Conservation (phyloP, 2,888 invertebrate species). For the Tipula lateralis region DNA sequence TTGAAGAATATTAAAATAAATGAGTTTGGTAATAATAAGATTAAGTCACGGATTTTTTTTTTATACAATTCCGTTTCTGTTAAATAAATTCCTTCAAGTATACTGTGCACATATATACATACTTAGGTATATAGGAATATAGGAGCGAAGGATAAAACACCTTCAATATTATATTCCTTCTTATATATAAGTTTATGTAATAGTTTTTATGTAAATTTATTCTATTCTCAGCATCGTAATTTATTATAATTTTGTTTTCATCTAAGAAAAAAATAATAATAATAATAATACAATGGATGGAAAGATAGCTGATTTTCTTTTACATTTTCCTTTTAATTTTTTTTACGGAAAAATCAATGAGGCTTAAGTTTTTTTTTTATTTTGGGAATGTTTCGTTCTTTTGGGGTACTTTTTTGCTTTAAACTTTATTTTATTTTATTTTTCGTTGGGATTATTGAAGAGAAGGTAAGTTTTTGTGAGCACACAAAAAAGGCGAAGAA, state of each 20-base stretch:
- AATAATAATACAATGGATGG: neutral
- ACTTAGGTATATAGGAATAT: neutral
- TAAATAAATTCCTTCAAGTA: neutral
- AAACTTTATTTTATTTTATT: neutral
- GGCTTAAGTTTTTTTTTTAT: neutral
- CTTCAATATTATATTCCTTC: neutral
- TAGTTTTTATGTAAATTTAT: conserved; percentile 24
- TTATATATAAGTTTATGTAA: conserved; percentile 12
- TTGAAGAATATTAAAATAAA: conserved; percentile 5
- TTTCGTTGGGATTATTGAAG: neutral
- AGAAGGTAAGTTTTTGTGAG: conserved; percentile 11
- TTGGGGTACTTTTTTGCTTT: conserved; percentile 4
- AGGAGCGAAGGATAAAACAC: neutral
- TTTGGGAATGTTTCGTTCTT: neutral
- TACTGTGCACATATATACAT: neutral
- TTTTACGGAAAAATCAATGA: conserved; percentile 20
- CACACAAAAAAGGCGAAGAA: neutral
- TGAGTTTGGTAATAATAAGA: conserved; percentile 5
- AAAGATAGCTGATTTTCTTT: conserved; percentile 14
- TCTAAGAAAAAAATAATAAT: neutral
- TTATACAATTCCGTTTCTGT: neutral
- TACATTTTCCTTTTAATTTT: conserved; percentile 7
- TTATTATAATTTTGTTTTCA: conserved; percentile 24
- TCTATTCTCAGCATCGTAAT: conserved; percentile 24
- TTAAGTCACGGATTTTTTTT: conserved; percentile 24